Evolutionary conservation across 2,888 invertebrate species (phyloP).

Genomic region (Oscheius myriophilus): DNA sequence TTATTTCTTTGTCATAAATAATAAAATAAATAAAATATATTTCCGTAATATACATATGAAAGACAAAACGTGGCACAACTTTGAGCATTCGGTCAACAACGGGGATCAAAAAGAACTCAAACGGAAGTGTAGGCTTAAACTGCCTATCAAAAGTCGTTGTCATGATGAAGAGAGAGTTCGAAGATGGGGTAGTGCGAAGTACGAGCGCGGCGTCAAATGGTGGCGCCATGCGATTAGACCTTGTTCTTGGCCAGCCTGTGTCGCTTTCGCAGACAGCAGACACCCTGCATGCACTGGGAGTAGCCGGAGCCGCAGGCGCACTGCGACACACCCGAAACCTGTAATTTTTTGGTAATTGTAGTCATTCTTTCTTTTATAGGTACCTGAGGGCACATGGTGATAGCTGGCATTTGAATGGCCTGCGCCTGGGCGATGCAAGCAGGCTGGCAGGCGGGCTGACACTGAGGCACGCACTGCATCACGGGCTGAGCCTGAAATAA

Average conservation of each 20-base stretch:
- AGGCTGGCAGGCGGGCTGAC: slow-evolving; percentile 61
- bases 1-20: slow-evolving; percentile 4
- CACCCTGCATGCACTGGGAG: slow-evolving; percentile 66
- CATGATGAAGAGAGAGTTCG: slow-evolving; percentile 21
- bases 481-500: slow-evolving; percentile 53
- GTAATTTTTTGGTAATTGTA: background rate
- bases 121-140: background rate
- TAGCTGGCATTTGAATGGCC: slow-evolving; percentile 53
- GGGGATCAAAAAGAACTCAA: slow-evolving; percentile 1
- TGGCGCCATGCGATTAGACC: slow-evolving; percentile 26
- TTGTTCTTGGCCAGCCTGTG: slow-evolving; percentile 62
- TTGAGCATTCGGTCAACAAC: slow-evolving; percentile 29
- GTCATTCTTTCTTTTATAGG: background rate
- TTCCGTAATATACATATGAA: slow-evolving; percentile 28
- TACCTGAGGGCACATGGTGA: slow-evolving; percentile 55
- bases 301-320: slow-evolving; percentile 66
- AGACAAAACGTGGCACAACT: slow-evolving; percentile 29
- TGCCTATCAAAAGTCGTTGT: slow-evolving; percentile 9
- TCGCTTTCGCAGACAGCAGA: slow-evolving; percentile 65
- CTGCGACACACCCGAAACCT: slow-evolving; percentile 27
- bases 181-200: slow-evolving; percentile 13
- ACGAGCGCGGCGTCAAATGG: slow-evolving; percentile 3
- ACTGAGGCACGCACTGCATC: slow-evolving; percentile 62
- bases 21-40: slow-evolving; percentile 24
- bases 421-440: slow-evolving; percentile 53